These are phyloP conservation scores for Vidua chalybeata DNA, from an alignment of 2,113 vertebrate genomes.

Conservation along the genomic window DNA sequence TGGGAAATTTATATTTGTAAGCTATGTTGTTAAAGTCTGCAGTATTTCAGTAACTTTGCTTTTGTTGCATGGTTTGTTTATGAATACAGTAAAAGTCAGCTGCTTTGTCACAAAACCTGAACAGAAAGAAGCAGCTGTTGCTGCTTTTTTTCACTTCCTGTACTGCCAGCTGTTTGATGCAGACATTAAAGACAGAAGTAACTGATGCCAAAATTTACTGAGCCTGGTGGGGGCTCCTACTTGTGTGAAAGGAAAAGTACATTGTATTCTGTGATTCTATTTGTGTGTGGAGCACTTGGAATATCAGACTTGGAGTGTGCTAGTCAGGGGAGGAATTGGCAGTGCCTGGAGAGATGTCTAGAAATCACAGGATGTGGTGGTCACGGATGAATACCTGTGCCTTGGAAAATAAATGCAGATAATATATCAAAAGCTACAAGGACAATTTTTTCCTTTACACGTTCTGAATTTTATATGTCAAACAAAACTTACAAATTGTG, in stretches of 20 bases:
- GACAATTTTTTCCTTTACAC: background rate
- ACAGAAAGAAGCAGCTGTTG: background rate
- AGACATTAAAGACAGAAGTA: background rate
- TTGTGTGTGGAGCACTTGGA: background rate
- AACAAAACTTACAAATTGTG: background rate
- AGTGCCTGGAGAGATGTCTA: background rate
- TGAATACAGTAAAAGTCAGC: background rate
- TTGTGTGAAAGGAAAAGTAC: background rate
- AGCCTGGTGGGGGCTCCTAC: accelerated
- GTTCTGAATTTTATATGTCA: background rate
- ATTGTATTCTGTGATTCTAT: background rate
- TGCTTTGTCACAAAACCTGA: background rate
- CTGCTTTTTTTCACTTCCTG: accelerated
- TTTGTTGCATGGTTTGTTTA: background rate
- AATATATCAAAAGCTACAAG: background rate
- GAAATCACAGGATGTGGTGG: background rate
- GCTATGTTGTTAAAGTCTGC: background rate
- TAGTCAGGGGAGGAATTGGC: background rate
- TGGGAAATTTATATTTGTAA: background rate
- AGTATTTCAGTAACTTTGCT: background rate
- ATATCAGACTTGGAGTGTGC: accelerated
- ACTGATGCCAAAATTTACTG: background rate
- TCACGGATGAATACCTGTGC: no score
- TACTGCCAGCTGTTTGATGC: background rate
- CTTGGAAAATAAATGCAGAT: background rate